A percentile compares a stretch with the other conserved stretches of the same genome.
phyloP scores from a whole-genome alignment of 2,113 vertebrate species.

The Octodon degus region DNA sequence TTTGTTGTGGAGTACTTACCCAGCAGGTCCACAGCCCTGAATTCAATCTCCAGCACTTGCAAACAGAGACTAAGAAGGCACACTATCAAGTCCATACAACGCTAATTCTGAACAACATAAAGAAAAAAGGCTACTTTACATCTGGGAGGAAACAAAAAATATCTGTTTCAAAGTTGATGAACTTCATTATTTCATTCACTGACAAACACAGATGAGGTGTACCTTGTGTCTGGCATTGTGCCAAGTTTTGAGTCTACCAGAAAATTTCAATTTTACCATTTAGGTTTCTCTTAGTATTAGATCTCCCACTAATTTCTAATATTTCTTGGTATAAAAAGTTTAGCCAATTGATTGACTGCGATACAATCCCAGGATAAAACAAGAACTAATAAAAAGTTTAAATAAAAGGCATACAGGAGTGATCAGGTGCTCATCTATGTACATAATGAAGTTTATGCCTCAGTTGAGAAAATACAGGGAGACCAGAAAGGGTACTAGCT shows the following conservation, averaged over 20 bases:
- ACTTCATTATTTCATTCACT: slow-evolving; percentile 55
- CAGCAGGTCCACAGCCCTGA: not conserved
- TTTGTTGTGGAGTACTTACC: not conserved
- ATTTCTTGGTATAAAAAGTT: slow-evolving; percentile 55
- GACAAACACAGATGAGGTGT: not conserved
- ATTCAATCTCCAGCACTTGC: not conserved
- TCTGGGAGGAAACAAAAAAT: slow-evolving; percentile 46
- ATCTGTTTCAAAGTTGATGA: slow-evolving; percentile 29
- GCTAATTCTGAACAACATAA: slow-evolving; percentile 17
- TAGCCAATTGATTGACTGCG: slow-evolving; percentile 47
- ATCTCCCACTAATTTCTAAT: slow-evolving; percentile 9
- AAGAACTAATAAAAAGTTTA: slow-evolving; percentile 38
- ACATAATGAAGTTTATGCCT: not conserved
- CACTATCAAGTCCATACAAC: not conserved
- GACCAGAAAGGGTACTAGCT: slow-evolving; percentile 37
- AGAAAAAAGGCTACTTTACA: slow-evolving; percentile 31
- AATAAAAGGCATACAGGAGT: slow-evolving; percentile 54
- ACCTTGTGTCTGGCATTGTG: slow-evolving; percentile 11
- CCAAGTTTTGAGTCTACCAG: not conserved
- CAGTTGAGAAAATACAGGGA: not conserved
- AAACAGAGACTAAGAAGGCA: not conserved
- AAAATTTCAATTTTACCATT: not conserved
- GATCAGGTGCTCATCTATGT: not conserved
- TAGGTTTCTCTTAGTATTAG: not conserved
- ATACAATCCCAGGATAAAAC: not conserved